Conservation (phyloP, 1,140 invertebrate species). For the Bicyclus anynana region DNA sequence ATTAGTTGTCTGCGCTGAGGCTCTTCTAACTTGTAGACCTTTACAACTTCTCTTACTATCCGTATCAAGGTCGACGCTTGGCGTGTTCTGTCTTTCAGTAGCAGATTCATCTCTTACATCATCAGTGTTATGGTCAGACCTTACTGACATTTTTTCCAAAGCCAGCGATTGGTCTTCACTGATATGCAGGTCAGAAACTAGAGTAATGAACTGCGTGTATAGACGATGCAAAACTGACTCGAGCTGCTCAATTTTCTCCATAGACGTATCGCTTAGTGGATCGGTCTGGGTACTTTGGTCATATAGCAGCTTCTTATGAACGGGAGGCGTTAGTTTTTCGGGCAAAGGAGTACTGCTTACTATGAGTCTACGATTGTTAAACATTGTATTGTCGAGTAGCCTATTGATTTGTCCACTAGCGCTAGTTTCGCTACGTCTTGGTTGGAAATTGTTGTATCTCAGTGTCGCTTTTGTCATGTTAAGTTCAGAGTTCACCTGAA, state of each 20-base stretch:
- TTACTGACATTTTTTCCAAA: constrained; percentile 16
- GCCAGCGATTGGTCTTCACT: constrained; percentile 9
- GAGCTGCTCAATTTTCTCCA: constrained; percentile 34
- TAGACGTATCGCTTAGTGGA: constrained; percentile 8
- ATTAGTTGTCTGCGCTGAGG: constrained; percentile 51
- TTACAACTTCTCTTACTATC: constrained; percentile 9
- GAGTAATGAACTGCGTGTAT: constrained; percentile 32
- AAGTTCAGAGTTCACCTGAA: constrained; percentile 28
- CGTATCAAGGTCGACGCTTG: constrained; percentile 11
- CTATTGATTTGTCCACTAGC: constrained; percentile 10
- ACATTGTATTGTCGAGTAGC: constrained; percentile 19
- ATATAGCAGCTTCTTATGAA: constrained; percentile 18
- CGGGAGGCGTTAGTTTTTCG: constrained; percentile 3
- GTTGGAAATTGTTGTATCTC: constrained; percentile 15
- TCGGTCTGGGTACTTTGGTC: constrained; percentile 46
- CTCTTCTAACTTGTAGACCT: constrained; percentile 35
- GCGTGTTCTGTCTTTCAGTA: constrained; percentile 10
- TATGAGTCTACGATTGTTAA: constrained; percentile 23
- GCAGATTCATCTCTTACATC: neutral
- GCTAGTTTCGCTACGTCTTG: neutral
- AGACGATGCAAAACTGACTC: constrained; percentile 33
- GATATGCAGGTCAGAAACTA: constrained; percentile 22
- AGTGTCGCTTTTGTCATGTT: constrained; percentile 27
- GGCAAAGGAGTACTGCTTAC: constrained; percentile 39
- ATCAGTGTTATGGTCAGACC: constrained; percentile 17